A percentile compares a stretch with the other conserved stretches of the same genome.
Conservation (phyloP, 2,113 vertebrate genomes). For the Bubo scandiacus region DNA sequence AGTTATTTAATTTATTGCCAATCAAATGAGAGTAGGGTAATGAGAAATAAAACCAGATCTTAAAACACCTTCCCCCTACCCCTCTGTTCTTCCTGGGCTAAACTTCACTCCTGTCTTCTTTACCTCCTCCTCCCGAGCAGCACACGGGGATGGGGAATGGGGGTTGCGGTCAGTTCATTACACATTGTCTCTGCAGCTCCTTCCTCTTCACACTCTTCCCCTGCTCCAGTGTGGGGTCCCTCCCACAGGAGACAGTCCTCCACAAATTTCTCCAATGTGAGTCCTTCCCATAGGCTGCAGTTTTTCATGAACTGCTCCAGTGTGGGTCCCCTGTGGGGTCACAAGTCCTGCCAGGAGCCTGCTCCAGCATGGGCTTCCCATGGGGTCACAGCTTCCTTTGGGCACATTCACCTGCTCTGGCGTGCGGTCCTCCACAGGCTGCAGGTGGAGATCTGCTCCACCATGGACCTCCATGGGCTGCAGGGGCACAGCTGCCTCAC, state of each 20-base stretch:
- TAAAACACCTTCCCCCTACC: neutral
- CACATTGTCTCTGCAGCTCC: neutral
- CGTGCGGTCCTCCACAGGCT: neutral
- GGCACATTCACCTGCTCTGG: neutral
- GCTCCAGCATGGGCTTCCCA: too few relatives aligned
- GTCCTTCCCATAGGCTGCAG: neutral
- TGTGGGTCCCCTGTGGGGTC: fast-evolving
- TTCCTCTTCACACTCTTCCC: neutral
- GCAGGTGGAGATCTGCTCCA: neutral
- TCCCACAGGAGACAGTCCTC: neutral
- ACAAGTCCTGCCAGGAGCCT: neutral
- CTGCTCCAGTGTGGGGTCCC: neutral
- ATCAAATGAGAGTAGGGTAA: neutral
- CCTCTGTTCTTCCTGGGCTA: neutral
- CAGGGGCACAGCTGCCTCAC: neutral
- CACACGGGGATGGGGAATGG: neutral
- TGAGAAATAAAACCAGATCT: neutral
- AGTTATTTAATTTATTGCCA: neutral
- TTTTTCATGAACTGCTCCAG: neutral
- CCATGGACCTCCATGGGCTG: neutral
- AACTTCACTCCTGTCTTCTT: neutral
- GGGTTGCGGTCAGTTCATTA: neutral
- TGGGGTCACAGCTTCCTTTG: neutral
- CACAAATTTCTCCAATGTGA: neutral
- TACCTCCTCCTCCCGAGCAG: neutral